Evolutionary conservation across 1,140 invertebrate species (phyloP), one percentile per base, ranked within the genome.

Genomic region (Helicoverpa armigera): DNA sequence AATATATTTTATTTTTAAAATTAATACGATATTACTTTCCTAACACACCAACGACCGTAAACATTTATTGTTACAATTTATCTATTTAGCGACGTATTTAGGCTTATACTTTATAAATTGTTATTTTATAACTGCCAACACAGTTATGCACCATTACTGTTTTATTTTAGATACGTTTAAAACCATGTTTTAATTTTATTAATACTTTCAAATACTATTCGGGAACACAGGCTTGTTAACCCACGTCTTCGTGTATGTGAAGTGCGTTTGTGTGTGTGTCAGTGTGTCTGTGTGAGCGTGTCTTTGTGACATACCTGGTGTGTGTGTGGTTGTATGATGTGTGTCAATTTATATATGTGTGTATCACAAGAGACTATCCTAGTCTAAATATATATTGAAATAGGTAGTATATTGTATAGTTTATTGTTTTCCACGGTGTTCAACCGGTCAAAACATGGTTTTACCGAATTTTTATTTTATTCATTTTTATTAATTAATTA

Each of bases 31-130:
- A 82, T 82, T 67, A 43, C 43, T 18, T 79, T 70, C n/a, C 48
- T 85, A 87, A 88, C 82, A 88, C 85, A 84, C 82, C 77, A 80
- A 88, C 80, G 80, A 79, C 54, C 82, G 77, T 82, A 86, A 87
- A 82, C 81, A 80, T 81, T 83, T 82, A 81, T 83, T 84, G 80
- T 84, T 83, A 82, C 54, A 79, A 73, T 31, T 70, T 82, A 82
- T 85, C 73, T 81, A 86, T 67, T 79, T 79, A 84, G 58, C 65
- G 79, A 82, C 76, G 73, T 80, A 54, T 83, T 65, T 86, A 86
- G 83, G 83, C 83, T 86, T 81, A 83, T 56, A 63, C 43, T 70
- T 76, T 81, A 79, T 77, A 50, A 72, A 80, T 70, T 77, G 69
- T 82, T 72, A 53, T 72, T 72, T 72, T 67, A 67, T 77, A 51